These are phyloP conservation scores for Erethizon dorsatum DNA, from an alignment of 2,797 vertebrate species.

Conservation along the genomic window DNA sequence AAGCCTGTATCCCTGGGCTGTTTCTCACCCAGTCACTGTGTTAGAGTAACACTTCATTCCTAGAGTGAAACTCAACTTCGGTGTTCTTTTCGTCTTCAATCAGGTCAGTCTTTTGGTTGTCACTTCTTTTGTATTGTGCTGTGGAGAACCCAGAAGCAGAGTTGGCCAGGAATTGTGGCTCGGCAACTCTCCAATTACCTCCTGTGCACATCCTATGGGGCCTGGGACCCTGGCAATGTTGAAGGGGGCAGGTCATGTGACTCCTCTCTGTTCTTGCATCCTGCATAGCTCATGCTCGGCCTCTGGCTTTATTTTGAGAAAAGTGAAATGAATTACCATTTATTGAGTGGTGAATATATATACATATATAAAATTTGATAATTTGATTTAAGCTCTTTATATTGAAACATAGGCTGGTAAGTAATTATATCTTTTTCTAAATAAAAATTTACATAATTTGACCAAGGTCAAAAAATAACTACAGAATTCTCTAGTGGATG, in stretches of 20 bases:
- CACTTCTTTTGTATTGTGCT: background rate
- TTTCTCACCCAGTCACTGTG: too few species aligned
- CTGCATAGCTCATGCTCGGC: background rate
- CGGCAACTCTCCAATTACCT: background rate
- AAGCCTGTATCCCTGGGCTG: background rate
- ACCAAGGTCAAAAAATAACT: background rate
- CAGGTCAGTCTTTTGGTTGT: background rate
- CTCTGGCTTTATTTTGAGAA: background rate
- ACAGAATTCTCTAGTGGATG: background rate
- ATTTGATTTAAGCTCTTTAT: too few species aligned
- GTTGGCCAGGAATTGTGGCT: background rate
- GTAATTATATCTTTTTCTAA: background rate
- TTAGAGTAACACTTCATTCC: background rate
- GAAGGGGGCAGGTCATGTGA: too few species aligned
- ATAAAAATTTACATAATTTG: conserved; percentile 18
- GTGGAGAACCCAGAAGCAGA: background rate
- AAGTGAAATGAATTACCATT: background rate
- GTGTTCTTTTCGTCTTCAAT: background rate
- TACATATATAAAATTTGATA: background rate
- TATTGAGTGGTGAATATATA: background rate
- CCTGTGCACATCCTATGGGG: background rate
- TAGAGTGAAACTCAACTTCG: background rate
- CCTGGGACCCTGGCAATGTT: too few species aligned
- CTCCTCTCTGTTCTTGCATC: background rate
- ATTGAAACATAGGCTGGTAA: background rate